These are phyloP conservation scores for Harpegnathos saltator DNA, from an alignment of 1,140 invertebrate species.

Conservation along the genomic window DNA sequence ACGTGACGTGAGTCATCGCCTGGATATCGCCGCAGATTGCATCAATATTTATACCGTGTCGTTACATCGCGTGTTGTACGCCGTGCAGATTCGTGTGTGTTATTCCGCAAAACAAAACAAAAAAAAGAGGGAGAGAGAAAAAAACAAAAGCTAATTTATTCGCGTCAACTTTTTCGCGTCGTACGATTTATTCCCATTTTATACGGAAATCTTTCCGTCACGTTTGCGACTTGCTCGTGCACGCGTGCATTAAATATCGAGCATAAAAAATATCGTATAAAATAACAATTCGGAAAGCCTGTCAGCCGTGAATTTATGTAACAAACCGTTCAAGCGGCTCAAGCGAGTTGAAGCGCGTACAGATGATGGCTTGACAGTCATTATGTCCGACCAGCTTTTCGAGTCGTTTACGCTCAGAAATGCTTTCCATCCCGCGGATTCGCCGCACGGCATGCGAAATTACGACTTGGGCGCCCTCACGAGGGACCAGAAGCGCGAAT, in stretches of 20 bases:
- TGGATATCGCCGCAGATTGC: constrained; percentile 43
- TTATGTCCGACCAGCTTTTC: background rate
- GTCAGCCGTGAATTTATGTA: background rate
- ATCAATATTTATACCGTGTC: constrained; percentile 49
- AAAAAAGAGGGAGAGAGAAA: constrained; percentile 42
- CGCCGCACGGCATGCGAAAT: constrained; percentile 60
- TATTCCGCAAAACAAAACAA: constrained; percentile 45
- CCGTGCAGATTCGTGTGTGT: constrained; percentile 36
- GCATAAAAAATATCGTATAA: background rate
- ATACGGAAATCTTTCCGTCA: background rate
- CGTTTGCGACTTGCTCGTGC: background rate
- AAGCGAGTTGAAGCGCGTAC: no score
- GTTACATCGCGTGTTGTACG: constrained; percentile 8
- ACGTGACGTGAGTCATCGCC: constrained; percentile 41
- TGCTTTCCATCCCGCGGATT: constrained; percentile 69
- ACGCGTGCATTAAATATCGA: background rate
- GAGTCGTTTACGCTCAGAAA: constrained; percentile 5
- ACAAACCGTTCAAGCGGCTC: background rate
- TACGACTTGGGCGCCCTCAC: constrained; percentile 70
- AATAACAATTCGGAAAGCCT: constrained; percentile 13
- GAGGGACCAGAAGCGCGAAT: constrained; percentile 52
- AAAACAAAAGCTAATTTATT: constrained; percentile 58
- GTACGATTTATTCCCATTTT: constrained; percentile 11
- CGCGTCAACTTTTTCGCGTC: constrained; percentile 27
- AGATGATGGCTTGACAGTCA: constrained; percentile 13